Base-by-base conservation (phyloP, 2,797 vertebrate species). In the Limosa lapponica region DNA sequence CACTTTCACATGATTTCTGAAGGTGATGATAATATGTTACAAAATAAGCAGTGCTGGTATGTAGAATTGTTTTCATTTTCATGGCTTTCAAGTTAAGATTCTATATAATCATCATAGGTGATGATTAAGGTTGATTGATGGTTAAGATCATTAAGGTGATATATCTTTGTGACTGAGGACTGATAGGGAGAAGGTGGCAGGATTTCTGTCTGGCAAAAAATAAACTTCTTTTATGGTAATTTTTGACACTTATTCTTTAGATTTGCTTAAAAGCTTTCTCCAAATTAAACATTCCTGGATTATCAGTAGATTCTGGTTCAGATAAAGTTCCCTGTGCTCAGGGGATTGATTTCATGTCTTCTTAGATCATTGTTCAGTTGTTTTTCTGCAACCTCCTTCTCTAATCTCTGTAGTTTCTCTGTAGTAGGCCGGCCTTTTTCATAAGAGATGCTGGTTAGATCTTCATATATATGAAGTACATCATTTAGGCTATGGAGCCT, bases 381-480 rank as follows among this genome's bases (percentile, higher is more conserved):
- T 93, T 97, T 97, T 95, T 94, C 83, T 95, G 95, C 82, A 90
- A 73, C 51, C 12, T 44, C 36, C 64, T 86, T 57, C 27, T 74
- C 43, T 86, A 57, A 16, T 72, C 49, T 94, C 51, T 55, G 41
- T 82, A 91, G 82, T 94, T 96, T 97, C 92, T 94, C 49, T 94
- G 87, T 75, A 91, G 91, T 85, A 94, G 77, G 49, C 82, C 93
- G 36, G 46, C 73, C 44, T 67, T 92, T 94, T 94, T 81, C 52
- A 46, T 89, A 75, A 89, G 95, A 73, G 41, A 86, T 85, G 77
- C 80, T 72, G 67, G 73, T 93, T 96, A 74, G 92, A 72, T 80
- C 78, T 89, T 87, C 48, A 46, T 86, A 69, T 75, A 69, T 39
- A 37, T 46, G 22, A 86, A 62, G 39, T 23, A 43, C 0, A 2